Base-by-base conservation (phyloP, 2,113 vertebrate species). In the Tachysurus vachellii region DNA sequence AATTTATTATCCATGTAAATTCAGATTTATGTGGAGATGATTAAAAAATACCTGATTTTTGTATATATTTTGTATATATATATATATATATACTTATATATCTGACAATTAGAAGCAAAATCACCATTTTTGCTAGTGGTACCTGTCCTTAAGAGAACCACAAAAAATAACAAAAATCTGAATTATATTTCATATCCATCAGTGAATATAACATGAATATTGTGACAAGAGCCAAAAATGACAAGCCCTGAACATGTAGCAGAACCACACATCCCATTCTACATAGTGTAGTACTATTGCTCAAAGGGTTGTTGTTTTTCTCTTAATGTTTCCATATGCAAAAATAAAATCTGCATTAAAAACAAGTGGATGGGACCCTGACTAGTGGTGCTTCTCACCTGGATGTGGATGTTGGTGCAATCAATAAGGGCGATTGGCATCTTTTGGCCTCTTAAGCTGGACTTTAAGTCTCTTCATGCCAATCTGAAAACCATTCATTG, bases 381-480 rank as follows among this genome's bases (percentile, higher is more conserved):
- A 79, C 26, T 31, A 26, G 19, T 64, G 26, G 19, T 36, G 28
- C 64, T 47, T 13, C 89, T 88, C 94, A 97, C 97, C 97, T 97
- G 93, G 96, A 83, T 94, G 89, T 84, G 81, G 92, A 93, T 91
- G 94, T 93, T 92, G 94, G 94, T 92, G 91, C 91, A 94, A 93
- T 99, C 97, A 99, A 93, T 99, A 99, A 95, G 97, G 98, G 96
- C 97, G 96, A 95, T 98, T 99, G 95, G 98, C 97, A 80, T 99
- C 98, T 95, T 99, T 99, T 85, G 98, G 98, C 95, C 98, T 94
- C 95, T 99, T 99, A 92, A 99, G 96, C 94, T 99, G 97, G 92
- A 99, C 98, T 94, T 99, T 99, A 95, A 99, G 97, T 95, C 97
- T 96, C 96, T 99, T 99, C 97, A 99, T 99, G 94, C 98, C 98